Conservation (phyloP, 2,888 invertebrate species). For the Subacronicta megacephala region DNA sequence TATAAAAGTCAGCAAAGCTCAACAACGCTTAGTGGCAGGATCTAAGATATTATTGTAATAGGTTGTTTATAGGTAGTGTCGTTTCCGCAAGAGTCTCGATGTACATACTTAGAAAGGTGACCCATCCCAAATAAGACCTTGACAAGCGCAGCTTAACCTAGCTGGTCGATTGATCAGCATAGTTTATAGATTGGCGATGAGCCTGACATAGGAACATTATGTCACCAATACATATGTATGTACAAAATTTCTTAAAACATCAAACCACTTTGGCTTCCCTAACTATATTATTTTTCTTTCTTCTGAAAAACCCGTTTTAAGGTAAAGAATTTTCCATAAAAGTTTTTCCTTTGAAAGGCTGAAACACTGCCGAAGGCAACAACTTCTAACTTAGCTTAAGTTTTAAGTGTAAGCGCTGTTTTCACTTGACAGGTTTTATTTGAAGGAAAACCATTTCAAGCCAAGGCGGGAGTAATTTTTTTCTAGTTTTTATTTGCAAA, state of each 20-base stretch:
- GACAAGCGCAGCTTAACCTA: too few species aligned
- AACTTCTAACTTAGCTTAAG: conserved; percentile 44
- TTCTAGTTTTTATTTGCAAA: conserved; percentile 29
- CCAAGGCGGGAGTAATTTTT: conserved; percentile 7
- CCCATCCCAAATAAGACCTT: too few species aligned
- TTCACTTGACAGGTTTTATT: conserved; percentile 50
- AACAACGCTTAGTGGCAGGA: too few species aligned
- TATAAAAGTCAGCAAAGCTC: too few species aligned
- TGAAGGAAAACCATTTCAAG: conserved; percentile 40
- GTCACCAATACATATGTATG: too few species aligned
- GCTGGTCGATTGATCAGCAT: too few species aligned
- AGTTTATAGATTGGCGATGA: too few species aligned
- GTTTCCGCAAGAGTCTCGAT: too few species aligned
- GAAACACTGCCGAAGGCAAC: conserved; percentile 50
- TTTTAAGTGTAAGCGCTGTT: conserved; percentile 47
- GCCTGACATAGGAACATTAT: too few species aligned
- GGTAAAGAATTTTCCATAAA: conserved; percentile 44
- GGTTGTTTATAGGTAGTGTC: too few species aligned
- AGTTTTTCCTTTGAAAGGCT: conserved; percentile 47
- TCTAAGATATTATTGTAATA: too few species aligned
- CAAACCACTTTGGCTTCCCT: neutral
- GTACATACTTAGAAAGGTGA: too few species aligned
- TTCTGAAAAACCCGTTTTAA: conserved; percentile 32
- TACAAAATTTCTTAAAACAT: neutral
- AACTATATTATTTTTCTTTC: conserved; percentile 20